Evolutionary conservation across 2,113 vertebrate species (phyloP).

Genomic region (Misgurnus anguillicaudatus): DNA sequence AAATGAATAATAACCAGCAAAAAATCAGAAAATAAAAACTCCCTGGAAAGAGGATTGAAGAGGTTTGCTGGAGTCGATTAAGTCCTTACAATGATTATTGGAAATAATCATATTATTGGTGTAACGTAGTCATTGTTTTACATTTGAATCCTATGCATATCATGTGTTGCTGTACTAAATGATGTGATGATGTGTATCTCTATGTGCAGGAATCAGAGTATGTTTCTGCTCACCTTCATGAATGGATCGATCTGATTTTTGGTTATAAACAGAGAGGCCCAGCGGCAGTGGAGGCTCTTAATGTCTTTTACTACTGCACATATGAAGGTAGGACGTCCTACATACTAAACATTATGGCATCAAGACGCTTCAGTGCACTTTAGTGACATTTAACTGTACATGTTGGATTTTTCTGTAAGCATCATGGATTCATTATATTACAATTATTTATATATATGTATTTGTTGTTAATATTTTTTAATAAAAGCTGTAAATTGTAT

Average conservation of each 20-base stretch:
- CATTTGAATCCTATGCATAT: not conserved
- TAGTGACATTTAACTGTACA: not conserved
- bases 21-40: too few species aligned
- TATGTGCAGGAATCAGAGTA: constrained; percentile 87
- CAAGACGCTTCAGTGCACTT: not conserved
- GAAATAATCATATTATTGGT: too few species aligned
- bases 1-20: too few species aligned
- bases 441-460: too few species aligned
- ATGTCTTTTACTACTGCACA: constrained; percentile 97
- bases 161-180: not conserved
- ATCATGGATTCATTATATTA: too few species aligned
- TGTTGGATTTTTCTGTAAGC: not conserved
- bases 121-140: too few species aligned
- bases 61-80: too few species aligned
- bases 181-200: constrained; percentile 22
- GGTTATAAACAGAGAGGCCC: constrained; percentile 94
- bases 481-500: too few species aligned
- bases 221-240: constrained; percentile 93
- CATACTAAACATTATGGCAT: not conserved
- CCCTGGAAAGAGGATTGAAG: too few species aligned
- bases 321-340: constrained; percentile 66
- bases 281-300: constrained; percentile 90
- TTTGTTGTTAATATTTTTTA: too few species aligned
- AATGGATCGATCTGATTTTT: constrained; percentile 98
- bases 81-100: too few species aligned